phyloP scores from a whole-genome alignment of 2,797 vertebrate genomes.

The Protosalanx chinensis region DNA sequence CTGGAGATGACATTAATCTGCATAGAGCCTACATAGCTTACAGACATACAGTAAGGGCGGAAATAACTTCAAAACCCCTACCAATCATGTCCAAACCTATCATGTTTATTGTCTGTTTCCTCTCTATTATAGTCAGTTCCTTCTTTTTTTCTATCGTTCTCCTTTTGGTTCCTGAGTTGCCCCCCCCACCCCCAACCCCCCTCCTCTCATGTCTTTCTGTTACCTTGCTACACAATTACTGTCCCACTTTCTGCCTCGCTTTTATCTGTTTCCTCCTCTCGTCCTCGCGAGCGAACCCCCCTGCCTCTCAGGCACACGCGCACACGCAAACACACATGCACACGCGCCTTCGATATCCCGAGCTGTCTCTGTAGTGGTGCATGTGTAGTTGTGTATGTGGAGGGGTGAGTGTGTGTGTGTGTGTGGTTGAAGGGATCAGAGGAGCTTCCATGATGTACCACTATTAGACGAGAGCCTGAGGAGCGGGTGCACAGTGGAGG shows the following conservation, averaged over 20 bases:
- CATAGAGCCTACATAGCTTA: conserved; percentile 26
- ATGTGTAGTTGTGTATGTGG: not conserved
- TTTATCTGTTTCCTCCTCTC: not conserved
- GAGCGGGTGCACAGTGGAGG: conserved; percentile 41
- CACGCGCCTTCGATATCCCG: not conserved
- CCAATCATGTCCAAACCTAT: not conserved
- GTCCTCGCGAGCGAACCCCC: not conserved
- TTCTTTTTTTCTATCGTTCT: conserved; percentile 2
- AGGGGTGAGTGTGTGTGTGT: not conserved
- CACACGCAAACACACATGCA: not conserved
- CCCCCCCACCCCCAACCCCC: not conserved
- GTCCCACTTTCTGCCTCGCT: conserved; percentile 33
- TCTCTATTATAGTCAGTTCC: conserved; percentile 15
- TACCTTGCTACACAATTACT: conserved; percentile 16
- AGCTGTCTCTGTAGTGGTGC: not conserved
- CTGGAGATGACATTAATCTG: conserved; percentile 9
- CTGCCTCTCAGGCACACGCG: not conserved
- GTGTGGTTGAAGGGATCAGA: conserved; percentile 26
- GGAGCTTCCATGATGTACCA: conserved; percentile 35
- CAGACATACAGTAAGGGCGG: conserved; percentile 19
- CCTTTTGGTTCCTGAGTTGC: not conserved
- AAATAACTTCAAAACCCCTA: not conserved
- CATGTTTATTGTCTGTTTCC: not conserved
- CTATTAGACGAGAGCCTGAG: conserved; percentile 29
- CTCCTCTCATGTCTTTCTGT: not conserved